These are phyloP conservation scores for Scyliorhinus canicula DNA, from an alignment of 2,797 vertebrate species.

Conservation along the genomic window DNA sequence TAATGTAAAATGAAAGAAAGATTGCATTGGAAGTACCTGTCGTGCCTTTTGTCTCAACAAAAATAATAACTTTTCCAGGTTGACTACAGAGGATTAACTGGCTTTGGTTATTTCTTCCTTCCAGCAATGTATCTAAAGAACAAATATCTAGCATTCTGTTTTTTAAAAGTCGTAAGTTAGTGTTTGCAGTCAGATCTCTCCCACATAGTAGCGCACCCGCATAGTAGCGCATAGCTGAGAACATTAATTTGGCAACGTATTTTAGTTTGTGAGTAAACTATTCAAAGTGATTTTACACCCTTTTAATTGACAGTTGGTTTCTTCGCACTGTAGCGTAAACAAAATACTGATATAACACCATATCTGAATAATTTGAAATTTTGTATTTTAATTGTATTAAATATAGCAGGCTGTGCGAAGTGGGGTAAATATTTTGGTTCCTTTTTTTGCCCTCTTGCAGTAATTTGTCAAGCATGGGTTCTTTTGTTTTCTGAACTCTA, in stretches of 20 bases:
- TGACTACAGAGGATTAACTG: neutral
- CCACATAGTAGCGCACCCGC: neutral
- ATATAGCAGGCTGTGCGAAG: neutral
- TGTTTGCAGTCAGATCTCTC: neutral
- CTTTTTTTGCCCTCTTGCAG: neutral
- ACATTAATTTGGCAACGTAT: neutral
- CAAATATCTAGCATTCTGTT: neutral
- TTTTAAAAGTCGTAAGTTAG: neutral
- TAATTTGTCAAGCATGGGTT: neutral
- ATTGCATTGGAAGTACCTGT: neutral
- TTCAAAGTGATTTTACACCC: slow-evolving; percentile 15
- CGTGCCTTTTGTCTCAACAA: neutral
- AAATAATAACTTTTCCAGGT: neutral
- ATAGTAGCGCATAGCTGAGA: neutral
- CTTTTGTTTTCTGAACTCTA: neutral
- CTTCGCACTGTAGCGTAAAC: neutral
- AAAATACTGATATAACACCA: neutral
- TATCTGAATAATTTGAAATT: neutral
- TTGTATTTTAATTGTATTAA: neutral
- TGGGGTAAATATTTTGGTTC: neutral
- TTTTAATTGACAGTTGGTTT: neutral
- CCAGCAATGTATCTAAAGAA: neutral
- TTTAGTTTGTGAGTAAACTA: slow-evolving; percentile 1
- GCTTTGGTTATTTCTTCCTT: neutral
- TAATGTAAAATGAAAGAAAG: neutral